A percentile compares a stretch with the other conserved stretches of the same genome.
These are phyloP conservation scores for Odocoileus virginianus DNA, from an alignment of 2,113 vertebrate species.

Conservation along the genomic window DNA sequence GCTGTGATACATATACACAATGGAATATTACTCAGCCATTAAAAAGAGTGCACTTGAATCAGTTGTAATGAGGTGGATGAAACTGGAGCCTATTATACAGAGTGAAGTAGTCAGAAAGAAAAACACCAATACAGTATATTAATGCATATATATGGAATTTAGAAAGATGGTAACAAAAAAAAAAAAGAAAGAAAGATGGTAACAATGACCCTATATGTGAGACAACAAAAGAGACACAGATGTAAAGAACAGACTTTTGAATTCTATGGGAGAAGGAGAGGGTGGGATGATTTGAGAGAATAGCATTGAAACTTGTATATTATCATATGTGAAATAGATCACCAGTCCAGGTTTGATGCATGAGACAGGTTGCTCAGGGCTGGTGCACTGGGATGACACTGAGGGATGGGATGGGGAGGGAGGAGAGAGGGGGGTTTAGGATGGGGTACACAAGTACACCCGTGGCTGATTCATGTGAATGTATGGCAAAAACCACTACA, in stretches of 20 bases:
- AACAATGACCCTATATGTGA: background rate
- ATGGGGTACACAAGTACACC: background rate
- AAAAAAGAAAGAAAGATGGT: background rate
- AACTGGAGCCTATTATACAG: background rate
- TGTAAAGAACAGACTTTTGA: background rate
- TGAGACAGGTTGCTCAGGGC: background rate
- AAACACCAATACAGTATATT: background rate
- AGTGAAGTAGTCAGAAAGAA: background rate
- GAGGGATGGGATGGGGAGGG: background rate
- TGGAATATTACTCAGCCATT: background rate
- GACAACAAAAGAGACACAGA: background rate
- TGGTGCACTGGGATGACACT: background rate
- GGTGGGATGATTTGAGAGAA: background rate
- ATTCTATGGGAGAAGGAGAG: background rate
- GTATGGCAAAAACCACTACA: background rate
- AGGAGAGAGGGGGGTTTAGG: background rate
- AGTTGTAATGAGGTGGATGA: background rate
- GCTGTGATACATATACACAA: background rate
- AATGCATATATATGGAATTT: background rate
- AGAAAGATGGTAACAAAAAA: background rate
- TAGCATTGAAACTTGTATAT: background rate
- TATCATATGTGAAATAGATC: background rate
- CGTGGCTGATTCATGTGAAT: background rate
- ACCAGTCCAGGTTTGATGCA: background rate
- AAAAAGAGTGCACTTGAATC: background rate